Base-by-base conservation (phyloP, 2,113 vertebrate species). In the Bothrops jararaca region DNA sequence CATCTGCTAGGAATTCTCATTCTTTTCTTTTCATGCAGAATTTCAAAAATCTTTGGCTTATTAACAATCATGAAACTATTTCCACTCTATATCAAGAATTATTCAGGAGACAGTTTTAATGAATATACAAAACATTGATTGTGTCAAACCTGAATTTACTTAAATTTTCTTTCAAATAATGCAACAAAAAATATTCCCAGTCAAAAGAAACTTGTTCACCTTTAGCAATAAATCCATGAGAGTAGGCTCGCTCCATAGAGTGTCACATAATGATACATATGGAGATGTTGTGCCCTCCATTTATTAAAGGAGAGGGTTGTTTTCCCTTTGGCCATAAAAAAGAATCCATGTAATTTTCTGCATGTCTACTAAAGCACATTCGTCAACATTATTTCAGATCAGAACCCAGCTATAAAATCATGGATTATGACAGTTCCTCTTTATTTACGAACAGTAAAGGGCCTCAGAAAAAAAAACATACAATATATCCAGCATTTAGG, bases 1-100 rank as follows among this genome's bases (percentile, higher is more conserved):
- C 92, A 54, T 87, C 89, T 88, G 93, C 34, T 94, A 93, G 90
- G n/a, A 94, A 29, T 42, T 86, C 93, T 90, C 64, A 45, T 42
- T 94, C 91, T n/a, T 56, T 60, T 26, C 45, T 26, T 89, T 93
- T 74, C 58, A 9, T 24, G 24, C 45, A 8, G 87, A 60, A 91
- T 88, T 91, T 94, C 87, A 80, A 60, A 96, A 94, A 92, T 85
- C 91, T 90, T 29, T 93, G 42, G 94, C 54, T 80, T 87, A 92
- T 22, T 93, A 53, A 89, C 94, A 89, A 85, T 93, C 88, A 92
- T 92, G 69, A 90, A 97, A 94, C 64, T 91, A n/a, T 89, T 95
- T 93, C 50, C 45, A 93, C 95, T 90, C 90, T 88, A 26, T 87
- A 91, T 96, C 8, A 94, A 94, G 60, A 96, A 95, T 60, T 87